These are phyloP conservation scores for Ascidia mentula DNA, from an alignment of 23 tunicate genomes.

Conservation along the genomic window DNA sequence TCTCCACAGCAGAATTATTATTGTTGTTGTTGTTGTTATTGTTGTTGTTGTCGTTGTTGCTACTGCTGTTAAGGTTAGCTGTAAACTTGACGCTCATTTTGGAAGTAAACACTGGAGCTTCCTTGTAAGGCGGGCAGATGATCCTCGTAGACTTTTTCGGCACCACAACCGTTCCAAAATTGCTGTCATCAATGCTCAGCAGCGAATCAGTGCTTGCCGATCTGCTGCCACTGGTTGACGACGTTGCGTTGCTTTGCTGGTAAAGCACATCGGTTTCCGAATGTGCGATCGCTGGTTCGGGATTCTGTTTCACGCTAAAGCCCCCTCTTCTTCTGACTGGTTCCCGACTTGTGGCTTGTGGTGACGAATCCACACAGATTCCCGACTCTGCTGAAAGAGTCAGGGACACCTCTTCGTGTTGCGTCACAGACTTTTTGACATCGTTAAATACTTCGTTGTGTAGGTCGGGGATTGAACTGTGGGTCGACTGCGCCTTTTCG, in stretches of 20 bases:
- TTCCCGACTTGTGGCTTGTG: not conserved
- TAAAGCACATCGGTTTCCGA: not conserved
- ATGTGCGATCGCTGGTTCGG: not conserved
- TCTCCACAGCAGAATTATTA: not conserved
- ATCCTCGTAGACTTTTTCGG: not conserved
- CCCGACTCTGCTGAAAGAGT: slow-evolving; percentile 42
- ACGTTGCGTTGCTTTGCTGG: not conserved
- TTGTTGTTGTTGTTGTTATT: slow-evolving; percentile 17
- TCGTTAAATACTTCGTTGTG: not conserved
- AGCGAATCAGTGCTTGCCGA: not conserved
- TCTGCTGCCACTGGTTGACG: not conserved
- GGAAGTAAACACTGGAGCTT: not conserved
- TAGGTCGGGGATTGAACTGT: not conserved
- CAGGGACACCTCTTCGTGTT: not conserved
- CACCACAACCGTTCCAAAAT: not conserved
- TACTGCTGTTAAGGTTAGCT: not conserved
- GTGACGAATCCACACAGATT: slow-evolving; percentile 18
- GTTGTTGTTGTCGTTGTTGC: not conserved
- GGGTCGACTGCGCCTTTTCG: not conserved
- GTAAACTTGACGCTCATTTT: not conserved
- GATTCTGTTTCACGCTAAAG: slow-evolving; percentile 16
- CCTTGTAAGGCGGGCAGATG: slow-evolving; percentile 1
- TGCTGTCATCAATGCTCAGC: not conserved
- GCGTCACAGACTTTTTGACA: not conserved
- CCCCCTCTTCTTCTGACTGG: slow-evolving; percentile 23